These are phyloP conservation scores for Leptogaster cylindrica DNA, from an alignment of 2,888 invertebrate species.

Conservation along the genomic window DNA sequence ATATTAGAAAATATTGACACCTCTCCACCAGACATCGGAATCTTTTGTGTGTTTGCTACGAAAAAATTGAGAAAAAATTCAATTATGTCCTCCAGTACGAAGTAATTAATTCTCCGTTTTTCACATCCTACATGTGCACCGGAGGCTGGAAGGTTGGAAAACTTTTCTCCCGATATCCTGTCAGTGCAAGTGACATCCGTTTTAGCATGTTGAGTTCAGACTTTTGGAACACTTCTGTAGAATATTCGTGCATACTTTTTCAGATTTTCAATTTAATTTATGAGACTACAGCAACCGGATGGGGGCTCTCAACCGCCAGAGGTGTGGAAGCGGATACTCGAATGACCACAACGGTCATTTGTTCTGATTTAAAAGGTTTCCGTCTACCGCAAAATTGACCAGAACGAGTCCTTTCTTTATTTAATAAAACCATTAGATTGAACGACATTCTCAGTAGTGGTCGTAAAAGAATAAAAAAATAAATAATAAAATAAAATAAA, in stretches of 20 bases:
- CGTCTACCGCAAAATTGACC: neutral
- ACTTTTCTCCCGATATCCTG: slow-evolving; percentile 25
- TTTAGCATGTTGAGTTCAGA: slow-evolving; percentile 31
- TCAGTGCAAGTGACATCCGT: slow-evolving; percentile 38
- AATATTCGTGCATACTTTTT: slow-evolving; percentile 16
- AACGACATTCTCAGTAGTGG: slow-evolving; percentile 5
- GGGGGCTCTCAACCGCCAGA: too few relatives aligned
- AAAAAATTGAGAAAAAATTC: slow-evolving; percentile 36
- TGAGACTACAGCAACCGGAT: too few relatives aligned
- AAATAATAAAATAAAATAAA: too few relatives aligned
- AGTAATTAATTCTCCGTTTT: slow-evolving; percentile 39
- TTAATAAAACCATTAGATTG: slow-evolving; percentile 33
- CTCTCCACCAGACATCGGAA: slow-evolving; percentile 27
- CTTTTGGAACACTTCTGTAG: slow-evolving; percentile 20
- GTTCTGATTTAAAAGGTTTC: slow-evolving; percentile 11
- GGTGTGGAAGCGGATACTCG: too few relatives aligned
- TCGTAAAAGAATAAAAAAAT: slow-evolving; percentile 17
- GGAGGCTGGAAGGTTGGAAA: slow-evolving; percentile 30
- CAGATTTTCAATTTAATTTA: slow-evolving; percentile 32
- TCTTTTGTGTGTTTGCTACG: slow-evolving; percentile 5
- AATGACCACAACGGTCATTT: too few relatives aligned
- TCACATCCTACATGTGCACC: slow-evolving; percentile 29
- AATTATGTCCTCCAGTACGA: slow-evolving; percentile 38
- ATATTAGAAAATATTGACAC: slow-evolving; percentile 27
- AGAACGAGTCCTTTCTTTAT: slow-evolving; percentile 1